phyloP scores from a whole-genome alignment of 2,113 vertebrate genomes.

The Gila orcuttii region DNA sequence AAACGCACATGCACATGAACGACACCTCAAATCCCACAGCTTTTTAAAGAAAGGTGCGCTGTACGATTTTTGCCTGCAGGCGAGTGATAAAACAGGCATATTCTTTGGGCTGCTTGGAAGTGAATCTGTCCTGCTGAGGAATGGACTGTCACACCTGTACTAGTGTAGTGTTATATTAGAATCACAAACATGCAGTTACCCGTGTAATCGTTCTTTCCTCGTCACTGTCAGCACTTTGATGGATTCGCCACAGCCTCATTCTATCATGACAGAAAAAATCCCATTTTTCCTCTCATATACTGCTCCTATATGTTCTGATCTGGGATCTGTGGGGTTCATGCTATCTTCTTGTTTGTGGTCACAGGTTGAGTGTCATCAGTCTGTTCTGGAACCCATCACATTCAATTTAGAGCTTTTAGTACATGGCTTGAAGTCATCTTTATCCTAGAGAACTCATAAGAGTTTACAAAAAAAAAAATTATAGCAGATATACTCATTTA shows the following conservation, averaged over 20 bases:
- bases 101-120: not conserved
- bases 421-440: not conserved
- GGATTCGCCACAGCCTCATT: constrained; percentile 4
- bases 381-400: not conserved
- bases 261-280: constrained; percentile 3
- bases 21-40: not conserved
- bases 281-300: not conserved
- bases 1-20: not conserved
- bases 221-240: not conserved
- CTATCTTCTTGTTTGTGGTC: not conserved
- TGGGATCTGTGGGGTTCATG: not conserved
- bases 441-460: not conserved
- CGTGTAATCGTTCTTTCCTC: constrained; percentile 24
- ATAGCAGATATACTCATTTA: not conserved
- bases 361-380: not conserved
- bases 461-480: not conserved
- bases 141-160: constrained; percentile 22
- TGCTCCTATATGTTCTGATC: not conserved
- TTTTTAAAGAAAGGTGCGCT: not conserved
- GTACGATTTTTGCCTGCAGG: not conserved
- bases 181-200: constrained; percentile 20
- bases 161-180: constrained; percentile 1
- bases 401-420: not conserved
- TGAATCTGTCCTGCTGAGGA: not conserved
- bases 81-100: not conserved